Evolutionary conservation across 2,888 invertebrate genomes (phyloP), one percentile per base, ranked within the genome.

Genomic region (Metopia argyrocephala): DNA sequence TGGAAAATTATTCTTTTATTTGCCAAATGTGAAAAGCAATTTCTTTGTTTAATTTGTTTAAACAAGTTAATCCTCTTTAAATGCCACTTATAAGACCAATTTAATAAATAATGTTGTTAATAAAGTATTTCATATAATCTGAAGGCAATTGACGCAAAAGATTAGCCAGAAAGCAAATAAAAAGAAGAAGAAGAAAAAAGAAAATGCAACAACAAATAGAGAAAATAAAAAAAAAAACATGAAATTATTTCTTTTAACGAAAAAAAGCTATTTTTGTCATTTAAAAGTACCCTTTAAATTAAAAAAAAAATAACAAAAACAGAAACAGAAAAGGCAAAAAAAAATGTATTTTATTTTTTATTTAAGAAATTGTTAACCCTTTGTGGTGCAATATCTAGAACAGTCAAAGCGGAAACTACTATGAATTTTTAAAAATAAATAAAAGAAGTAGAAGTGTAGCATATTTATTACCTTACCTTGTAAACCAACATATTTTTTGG

Each of bases 121-220:
- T 46, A 65, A 61, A 61, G 9, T 27, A 27, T 50, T 28, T 50
- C 21, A 25, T 18, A 56, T 73, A n/a, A 50, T 68, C 48, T 27
- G 57, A 61, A 76, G 74, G 38, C 56, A 62, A 65, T 70, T 78
- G 78, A 81, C 81, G 81, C 78, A 81, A 75, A 81, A 48, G 65
- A 31, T 74, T 59, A 31, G 21, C 28, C 38, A 70, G 57, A 31
- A 62, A 64, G 20, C 56, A 54, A 56, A 21, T 61, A n/a, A 57
- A 64, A 38, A 27, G 28, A 15, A 25, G 12, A 62, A 38, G 68
- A 48, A 54, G 18, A 5, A 9, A 25, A 65, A n/a, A 21, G 59
- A 71, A 70, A 38, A 70, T 54, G 15, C 31, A 64, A 54, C 18
- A 21, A 64, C 28, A 50, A 52, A 18, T 45, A 20, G 9, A 23